Base-by-base conservation (phyloP, 2,797 vertebrate genomes). In the Sebastes matsubarae region DNA sequence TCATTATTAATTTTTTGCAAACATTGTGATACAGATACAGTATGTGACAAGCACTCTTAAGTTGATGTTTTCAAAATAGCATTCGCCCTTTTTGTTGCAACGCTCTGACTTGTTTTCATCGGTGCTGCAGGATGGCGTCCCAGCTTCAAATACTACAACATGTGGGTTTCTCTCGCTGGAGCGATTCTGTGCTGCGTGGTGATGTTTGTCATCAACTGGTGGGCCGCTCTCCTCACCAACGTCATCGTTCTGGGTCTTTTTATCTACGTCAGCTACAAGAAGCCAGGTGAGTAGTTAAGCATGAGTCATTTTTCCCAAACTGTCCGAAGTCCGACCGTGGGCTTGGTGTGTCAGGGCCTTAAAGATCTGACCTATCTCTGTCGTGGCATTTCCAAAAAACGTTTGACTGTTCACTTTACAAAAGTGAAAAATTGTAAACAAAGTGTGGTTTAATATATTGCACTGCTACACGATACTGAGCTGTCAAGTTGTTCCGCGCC, bases 161-260 rank as follows among this genome's bases (percentile, higher is more conserved):
- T 99, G 98, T 99, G 99, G 99, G 97, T 98, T 83, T 99, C 99
- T 22, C 96, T 99, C 4, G 87, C 97, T 30, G 99, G 99, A 85
- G 98, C 99, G 1, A 75, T 98, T 46, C 94, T 99, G 25, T 99
- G 99, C 92, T 99, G 98, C 36, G 97, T 96, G 81, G 98, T 99
- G 75, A 99, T 99, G 99, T 99, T 99, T 84, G 96, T 99, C 88
- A 99, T 99, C 92, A 99, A 99, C 91, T 99, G 99, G 99, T 97
- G 96, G 96, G 98, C 98, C 4, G 99, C 99, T 14, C 94, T 99
- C 68, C 87, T 99, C 67, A 99, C 99, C 5, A 99, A 99, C 0
- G 97, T 97, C 88, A 99, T 99, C 30, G 98, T 99, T 32, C 92
- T 99, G 88, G 98, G 96, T 12, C 97, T 99, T 27, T 99, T 99